Base-by-base conservation (phyloP, 2,113 vertebrate genomes). In the Labeo rohita region DNA sequence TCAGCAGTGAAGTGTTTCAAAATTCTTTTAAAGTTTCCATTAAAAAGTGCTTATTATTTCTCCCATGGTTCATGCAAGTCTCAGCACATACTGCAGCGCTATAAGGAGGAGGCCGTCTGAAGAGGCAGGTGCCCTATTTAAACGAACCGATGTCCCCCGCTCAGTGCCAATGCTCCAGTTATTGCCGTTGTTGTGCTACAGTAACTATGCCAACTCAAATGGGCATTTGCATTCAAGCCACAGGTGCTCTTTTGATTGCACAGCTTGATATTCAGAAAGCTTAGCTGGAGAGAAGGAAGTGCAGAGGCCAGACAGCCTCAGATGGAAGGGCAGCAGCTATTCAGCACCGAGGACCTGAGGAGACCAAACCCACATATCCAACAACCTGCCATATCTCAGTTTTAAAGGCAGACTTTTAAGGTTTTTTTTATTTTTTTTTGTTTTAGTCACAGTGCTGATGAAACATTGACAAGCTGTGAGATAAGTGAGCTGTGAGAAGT, bases 241-340 rank as follows among this genome's bases (percentile, higher is more conserved):
- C 85, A 87, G 85, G 85, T 87, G 76, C 28, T 84, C 80, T 84
- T 83, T 82, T 84, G 70, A 89, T 89, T 80, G 76, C 88, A 65
- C 79, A 76, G 78, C 72, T 84, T 84, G 72, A 73, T 81, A 49
- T 73, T 79, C 43, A 23, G 47, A 73, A 79, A 54, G 87, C 87
- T 88, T 80, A 59, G 49, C 82, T 72, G 34, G 49, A 59, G 50
- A 73, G 66, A 54, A 36, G 6, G 43, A 39, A 68, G 50, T 56
- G 82, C 52, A 73, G 10, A 84, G 68, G 50, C 65, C 79, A 77
- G 13, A 18, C 80, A 45, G 28, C 23, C 49, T 39, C 23, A 70
- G 61, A 45, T 56, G 36, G 70, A 81, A n/a, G 50, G 68, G 36
- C 82, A 73, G 50, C 21, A 72, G 50, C 68, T 28, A 59, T 84